Evolutionary conservation across 2,113 vertebrate species (phyloP), one percentile per base, ranked within the genome.

Genomic region (Caloenas nicobarica): DNA sequence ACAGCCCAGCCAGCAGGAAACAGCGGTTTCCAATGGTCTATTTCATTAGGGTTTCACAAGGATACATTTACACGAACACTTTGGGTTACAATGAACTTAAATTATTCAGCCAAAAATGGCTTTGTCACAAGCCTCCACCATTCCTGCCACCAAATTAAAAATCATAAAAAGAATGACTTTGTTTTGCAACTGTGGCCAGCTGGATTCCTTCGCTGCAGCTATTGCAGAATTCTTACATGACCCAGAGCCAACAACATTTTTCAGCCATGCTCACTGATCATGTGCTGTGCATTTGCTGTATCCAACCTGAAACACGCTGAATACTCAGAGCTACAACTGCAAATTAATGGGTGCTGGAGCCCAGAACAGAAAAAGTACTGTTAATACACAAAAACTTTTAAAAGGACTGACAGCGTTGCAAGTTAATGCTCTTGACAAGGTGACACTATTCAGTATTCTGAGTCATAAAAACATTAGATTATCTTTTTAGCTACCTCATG

Each of bases 101-200:
- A 18, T 12, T 76, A 74, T 85, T 71, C 89, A 51, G 85, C 78
- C 85, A 71, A 89, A 92, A 91, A 26, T 6, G 8, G 22, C 70
- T 91, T 72, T 79, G 81, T 84, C 87, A 64, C 65, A 71, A 89
- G 73, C 48, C 65, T 51, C 61, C 23, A 25, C 65, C 34, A 28
- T 71, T 81, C 48, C 78, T 51, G 66, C 79, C 91, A 91, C 61
- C 68, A 69, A 94, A 96, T 53, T 31, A 70, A 88, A 91, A 91
- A 18, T 22, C 51, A 68, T 33, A 19, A 68, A 71, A 89, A 83
- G 53, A 76, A 88, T 10, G 6, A 31, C 34, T 78, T 76, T 34
- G 26, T 87, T 76, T 51, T 5, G 77, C 80, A 83, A 0, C 40
- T 70, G 42, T 77, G 72, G 68, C 60, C 81, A 93, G 77, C 56